These are phyloP conservation scores for Rotaria macrura DNA, from an alignment of 2,888 invertebrate species.

Conservation along the genomic window DNA sequence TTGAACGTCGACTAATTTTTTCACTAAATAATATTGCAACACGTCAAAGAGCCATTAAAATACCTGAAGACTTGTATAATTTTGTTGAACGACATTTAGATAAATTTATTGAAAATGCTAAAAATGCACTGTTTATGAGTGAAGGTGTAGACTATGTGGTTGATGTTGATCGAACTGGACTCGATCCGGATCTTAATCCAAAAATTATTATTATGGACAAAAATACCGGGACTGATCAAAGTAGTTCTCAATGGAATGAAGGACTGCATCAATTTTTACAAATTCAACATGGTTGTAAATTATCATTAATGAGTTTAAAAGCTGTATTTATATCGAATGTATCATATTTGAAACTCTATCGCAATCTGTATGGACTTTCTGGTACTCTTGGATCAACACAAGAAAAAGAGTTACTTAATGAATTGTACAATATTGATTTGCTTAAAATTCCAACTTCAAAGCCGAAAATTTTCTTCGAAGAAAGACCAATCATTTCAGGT, in stretches of 20 bases:
- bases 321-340: conserved; percentile 49
- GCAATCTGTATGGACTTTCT: conserved; percentile 40
- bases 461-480: conserved; percentile 32
- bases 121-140: conserved; percentile 40
- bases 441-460: conserved; percentile 33
- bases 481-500: background rate
- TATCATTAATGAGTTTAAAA: conserved; percentile 43
- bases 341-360: conserved; percentile 40
- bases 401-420: conserved; percentile 40
- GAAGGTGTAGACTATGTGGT: conserved; percentile 42
- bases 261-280: conserved; percentile 50
- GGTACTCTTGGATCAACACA: conserved; percentile 36
- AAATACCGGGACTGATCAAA: conserved; percentile 46
- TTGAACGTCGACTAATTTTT: background rate
- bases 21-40: background rate
- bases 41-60: background rate
- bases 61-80: conserved; percentile 38
- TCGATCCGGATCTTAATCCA: conserved; percentile 34
- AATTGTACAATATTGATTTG: conserved; percentile 31
- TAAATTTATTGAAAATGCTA: conserved; percentile 18
- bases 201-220: conserved; percentile 35
- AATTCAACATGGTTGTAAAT: conserved; percentile 45
- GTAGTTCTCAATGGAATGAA: conserved; percentile 46
- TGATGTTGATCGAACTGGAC: conserved; percentile 39
- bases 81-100: conserved; percentile 40